Percentiles rank a stretch among this genome's conserved stretches.
phyloP scores from a whole-genome alignment of 2,888 invertebrate genomes.

The Drosophila anomelani region DNA sequence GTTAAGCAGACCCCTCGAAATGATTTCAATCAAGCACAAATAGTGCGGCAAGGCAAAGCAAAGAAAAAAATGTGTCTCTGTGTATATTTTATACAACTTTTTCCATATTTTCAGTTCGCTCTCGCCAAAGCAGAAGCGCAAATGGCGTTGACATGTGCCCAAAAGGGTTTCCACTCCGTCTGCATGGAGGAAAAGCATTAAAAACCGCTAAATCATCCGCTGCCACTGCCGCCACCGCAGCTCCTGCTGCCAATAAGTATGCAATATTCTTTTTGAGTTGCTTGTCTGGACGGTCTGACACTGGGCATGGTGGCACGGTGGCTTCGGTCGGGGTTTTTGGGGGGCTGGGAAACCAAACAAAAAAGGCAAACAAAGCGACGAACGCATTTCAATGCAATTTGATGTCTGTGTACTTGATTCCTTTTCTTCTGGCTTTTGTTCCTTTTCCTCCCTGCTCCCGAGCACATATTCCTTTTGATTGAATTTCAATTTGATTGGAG shows the following conservation, averaged over 20 bases:
- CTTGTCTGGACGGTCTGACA: slow-evolving; percentile 64
- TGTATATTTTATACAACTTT: slow-evolving; percentile 26
- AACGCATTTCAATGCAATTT: slow-evolving; percentile 75
- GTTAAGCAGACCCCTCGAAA: slow-evolving; percentile 35
- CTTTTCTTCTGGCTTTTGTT: slow-evolving; percentile 28
- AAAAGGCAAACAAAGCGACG: slow-evolving; percentile 67
- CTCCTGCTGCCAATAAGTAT: slow-evolving; percentile 70
- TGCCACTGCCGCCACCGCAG: slow-evolving; percentile 57
- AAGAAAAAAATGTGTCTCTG: slow-evolving; percentile 7
- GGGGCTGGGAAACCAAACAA: slow-evolving; percentile 58
- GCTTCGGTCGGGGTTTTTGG: too few species aligned
- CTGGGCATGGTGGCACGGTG: slow-evolving; percentile 1
- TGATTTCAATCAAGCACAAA: slow-evolving; percentile 58
- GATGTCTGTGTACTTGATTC: slow-evolving; percentile 60
- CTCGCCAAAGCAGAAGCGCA: slow-evolving; percentile 52
- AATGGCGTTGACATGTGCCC: slow-evolving; percentile 73
- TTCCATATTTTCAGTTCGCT: slow-evolving; percentile 40
- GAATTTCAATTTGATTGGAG: slow-evolving; percentile 74
- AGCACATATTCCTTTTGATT: slow-evolving; percentile 67
- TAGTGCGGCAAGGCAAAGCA: slow-evolving; percentile 12
- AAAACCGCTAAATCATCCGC: slow-evolving; percentile 78
- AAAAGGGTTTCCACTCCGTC: slow-evolving; percentile 39
- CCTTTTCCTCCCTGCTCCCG: slow-evolving; percentile 4
- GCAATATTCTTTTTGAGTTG: slow-evolving; percentile 72
- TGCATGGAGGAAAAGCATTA: slow-evolving; percentile 61